These are phyloP conservation scores for Echinometra lucunter DNA, from an alignment of 53 echinoderm and acorn worm species.

Conservation along the genomic window DNA sequence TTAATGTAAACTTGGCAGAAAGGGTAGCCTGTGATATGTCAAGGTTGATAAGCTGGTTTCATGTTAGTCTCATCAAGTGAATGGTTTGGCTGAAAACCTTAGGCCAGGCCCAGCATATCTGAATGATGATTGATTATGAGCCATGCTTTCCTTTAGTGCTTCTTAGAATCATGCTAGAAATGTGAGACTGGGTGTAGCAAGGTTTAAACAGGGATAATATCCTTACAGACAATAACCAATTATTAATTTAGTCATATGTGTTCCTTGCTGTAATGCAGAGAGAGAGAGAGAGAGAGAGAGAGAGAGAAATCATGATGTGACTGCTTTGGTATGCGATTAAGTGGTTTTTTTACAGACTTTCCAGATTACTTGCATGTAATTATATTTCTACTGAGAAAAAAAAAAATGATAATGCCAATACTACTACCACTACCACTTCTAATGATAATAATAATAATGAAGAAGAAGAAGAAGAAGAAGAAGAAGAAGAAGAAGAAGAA, in stretches of 20 bases:
- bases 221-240: not conserved
- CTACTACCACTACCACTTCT: too few species aligned
- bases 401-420: too few species aligned
- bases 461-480: not conserved
- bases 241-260: not conserved
- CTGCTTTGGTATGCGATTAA: not conserved
- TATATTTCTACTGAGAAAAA: too few species aligned
- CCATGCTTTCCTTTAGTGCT: not conserved
- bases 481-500: not conserved
- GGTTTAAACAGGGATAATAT: slow-evolving; percentile 8
- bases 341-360: not conserved
- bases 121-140: not conserved
- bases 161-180: not conserved
- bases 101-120: slow-evolving; percentile 5
- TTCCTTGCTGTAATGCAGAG: not conserved
- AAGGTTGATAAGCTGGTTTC: slow-evolving; percentile 20
- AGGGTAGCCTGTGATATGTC: slow-evolving; percentile 34
- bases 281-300: not conserved
- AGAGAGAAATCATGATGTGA: not conserved
- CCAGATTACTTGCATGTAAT: not conserved
- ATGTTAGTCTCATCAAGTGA: slow-evolving; percentile 9
- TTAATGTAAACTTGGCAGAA: slow-evolving; percentile 25
- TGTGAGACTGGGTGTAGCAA: slow-evolving; percentile 8
- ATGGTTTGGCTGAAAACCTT: slow-evolving; percentile 17
- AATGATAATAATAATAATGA: too few species aligned